These are phyloP conservation scores for Drosophila sturtevanti DNA, from an alignment of 1,140 invertebrate genomes.

Conservation along the genomic window DNA sequence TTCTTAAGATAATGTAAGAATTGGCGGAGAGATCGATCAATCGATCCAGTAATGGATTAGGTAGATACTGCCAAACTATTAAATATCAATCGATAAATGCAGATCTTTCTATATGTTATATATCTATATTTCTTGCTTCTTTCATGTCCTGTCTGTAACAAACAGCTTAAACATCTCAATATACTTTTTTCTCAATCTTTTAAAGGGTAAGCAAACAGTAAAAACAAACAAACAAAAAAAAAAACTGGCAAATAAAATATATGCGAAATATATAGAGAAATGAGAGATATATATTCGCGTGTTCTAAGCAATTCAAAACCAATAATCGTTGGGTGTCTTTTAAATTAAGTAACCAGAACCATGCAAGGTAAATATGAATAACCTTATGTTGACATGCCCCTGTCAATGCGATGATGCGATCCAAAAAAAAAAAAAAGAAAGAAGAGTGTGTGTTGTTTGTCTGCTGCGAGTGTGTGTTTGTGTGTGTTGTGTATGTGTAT, in stretches of 20 bases:
- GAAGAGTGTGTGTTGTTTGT: constrained; percentile 25
- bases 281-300: constrained; percentile 55
- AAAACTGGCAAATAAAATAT: constrained; percentile 21
- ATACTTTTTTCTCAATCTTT: background rate
- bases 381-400: constrained; percentile 56
- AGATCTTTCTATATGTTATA: no score
- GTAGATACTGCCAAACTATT: no score
- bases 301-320: constrained; percentile 76
- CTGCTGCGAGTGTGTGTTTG: constrained; percentile 11
- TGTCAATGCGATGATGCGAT: constrained; percentile 33
- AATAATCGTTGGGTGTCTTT: constrained; percentile 81
- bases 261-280: constrained; percentile 36
- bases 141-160: no score
- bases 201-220: background rate
- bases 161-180: background rate
- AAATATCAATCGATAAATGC: no score
- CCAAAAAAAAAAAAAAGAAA: background rate
- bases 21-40: no score
- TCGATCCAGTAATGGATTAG: no score
- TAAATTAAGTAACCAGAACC: constrained; percentile 76
- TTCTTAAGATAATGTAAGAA: no score
- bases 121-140: no score
- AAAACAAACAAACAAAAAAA: constrained; percentile 25
- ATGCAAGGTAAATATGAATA: constrained; percentile 67
- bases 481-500: constrained; percentile 25